A percentile compares a stretch with the other conserved stretches of the same genome.
These are phyloP conservation scores for Tenthredo notha DNA, from an alignment of 2,888 invertebrate species.

Conservation along the genomic window DNA sequence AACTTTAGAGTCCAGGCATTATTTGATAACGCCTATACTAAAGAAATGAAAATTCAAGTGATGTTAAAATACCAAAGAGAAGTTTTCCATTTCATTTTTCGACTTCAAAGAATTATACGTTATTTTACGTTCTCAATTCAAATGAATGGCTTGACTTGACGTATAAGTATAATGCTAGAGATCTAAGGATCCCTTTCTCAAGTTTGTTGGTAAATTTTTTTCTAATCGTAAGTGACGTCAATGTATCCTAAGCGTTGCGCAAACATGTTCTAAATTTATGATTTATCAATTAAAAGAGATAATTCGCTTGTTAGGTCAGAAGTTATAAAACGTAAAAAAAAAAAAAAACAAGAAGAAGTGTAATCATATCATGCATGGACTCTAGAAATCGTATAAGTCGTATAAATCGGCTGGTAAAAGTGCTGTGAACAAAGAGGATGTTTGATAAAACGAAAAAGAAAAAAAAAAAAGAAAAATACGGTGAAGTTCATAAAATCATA, in stretches of 20 bases:
- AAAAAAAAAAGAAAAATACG: slow-evolving; percentile 25
- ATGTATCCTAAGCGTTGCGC: neutral
- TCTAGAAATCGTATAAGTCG: slow-evolving; percentile 29
- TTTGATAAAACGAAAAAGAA: slow-evolving; percentile 58
- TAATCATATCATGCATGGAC: slow-evolving; percentile 46
- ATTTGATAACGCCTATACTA: slow-evolving; percentile 31
- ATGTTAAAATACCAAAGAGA: slow-evolving; percentile 33
- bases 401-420: slow-evolving; percentile 32
- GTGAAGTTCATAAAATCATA: slow-evolving; percentile 22
- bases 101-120: neutral
- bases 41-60: slow-evolving; percentile 10
- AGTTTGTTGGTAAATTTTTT: neutral
- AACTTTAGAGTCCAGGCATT: slow-evolving; percentile 36
- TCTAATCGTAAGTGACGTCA: neutral
- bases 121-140: neutral
- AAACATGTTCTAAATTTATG: neutral
- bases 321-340: neutral
- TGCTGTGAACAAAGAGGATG: slow-evolving; percentile 59
- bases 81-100: neutral
- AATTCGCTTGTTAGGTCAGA: slow-evolving; percentile 1
- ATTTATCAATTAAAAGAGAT: slow-evolving; percentile 16
- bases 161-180: neutral
- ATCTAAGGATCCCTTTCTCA: neutral
- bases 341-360: neutral
- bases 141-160: neutral